Evolutionary conservation across 2,113 vertebrate genomes (phyloP).

Genomic region (Bubo bubo): DNA sequence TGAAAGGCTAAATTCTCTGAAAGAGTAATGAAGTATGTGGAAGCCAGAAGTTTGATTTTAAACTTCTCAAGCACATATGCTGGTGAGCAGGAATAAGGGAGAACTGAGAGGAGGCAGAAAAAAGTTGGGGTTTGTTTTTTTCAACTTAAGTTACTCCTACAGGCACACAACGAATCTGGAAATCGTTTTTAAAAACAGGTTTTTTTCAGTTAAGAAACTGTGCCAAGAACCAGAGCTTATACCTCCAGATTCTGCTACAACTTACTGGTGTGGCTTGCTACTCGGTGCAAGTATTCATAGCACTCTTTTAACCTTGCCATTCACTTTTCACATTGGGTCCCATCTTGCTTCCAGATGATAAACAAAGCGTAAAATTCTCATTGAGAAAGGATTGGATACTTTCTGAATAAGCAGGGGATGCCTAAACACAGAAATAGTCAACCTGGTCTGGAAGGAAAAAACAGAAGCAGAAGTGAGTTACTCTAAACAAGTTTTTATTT

Average conservation of each 20-base stretch:
- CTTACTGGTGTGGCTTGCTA: neutral
- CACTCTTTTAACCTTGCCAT: neutral
- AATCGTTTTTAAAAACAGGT: neutral
- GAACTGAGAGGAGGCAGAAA: neutral
- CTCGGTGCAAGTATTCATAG: neutral
- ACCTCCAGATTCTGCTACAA: neutral
- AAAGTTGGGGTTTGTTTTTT: neutral
- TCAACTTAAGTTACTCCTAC: neutral
- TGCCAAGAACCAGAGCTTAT: neutral
- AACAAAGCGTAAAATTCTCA: neutral
- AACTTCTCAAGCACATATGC: neutral
- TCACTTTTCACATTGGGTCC: neutral
- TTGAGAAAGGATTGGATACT: neutral
- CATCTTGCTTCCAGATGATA: neutral
- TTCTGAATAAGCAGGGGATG: neutral
- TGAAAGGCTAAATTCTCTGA: neutral
- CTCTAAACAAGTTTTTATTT: neutral
- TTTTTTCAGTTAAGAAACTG: neutral
- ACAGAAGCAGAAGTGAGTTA: neutral
- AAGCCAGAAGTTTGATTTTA: neutral
- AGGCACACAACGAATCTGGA: neutral
- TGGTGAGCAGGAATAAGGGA: neutral
- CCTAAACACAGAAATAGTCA: neutral
- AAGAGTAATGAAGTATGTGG: neutral
- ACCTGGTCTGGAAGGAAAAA: neutral